These are phyloP conservation scores for Falco punctatus DNA, from an alignment of 2,113 vertebrate species.

Conservation along the genomic window DNA sequence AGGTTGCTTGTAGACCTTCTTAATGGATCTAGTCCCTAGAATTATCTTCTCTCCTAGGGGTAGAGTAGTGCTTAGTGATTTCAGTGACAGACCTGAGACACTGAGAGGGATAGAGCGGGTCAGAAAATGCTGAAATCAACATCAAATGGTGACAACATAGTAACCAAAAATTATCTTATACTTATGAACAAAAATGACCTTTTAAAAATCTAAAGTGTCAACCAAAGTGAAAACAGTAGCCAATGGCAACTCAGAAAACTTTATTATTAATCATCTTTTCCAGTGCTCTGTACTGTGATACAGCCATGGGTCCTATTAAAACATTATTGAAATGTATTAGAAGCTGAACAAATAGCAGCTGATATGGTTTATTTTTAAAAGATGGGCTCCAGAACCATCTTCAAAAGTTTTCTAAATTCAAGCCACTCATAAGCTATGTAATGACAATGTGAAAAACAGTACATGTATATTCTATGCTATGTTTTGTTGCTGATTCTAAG, in stretches of 20 bases:
- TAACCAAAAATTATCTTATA: background rate
- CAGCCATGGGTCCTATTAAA: background rate
- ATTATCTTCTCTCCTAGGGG: background rate
- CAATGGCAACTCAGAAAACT: background rate
- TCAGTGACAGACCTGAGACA: background rate
- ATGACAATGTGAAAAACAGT: background rate
- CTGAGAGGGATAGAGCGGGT: background rate
- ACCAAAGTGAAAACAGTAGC: background rate
- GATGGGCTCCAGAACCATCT: rapidly evolving
- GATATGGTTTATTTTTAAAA: background rate
- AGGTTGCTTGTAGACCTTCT: background rate
- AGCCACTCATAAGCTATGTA: background rate
- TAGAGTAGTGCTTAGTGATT: background rate
- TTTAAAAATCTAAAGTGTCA: background rate
- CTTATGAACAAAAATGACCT: background rate
- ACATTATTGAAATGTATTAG: background rate
- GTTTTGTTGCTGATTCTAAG: background rate
- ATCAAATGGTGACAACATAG: background rate
- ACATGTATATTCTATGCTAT: background rate
- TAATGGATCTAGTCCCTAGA: background rate
- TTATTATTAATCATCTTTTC: background rate
- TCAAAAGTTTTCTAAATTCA: background rate
- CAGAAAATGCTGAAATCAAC: background rate
- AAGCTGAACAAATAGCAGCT: background rate
- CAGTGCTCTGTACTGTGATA: background rate